These are phyloP conservation scores for Ciconia maguari DNA, from an alignment of 2,113 vertebrate species.

Conservation along the genomic window DNA sequence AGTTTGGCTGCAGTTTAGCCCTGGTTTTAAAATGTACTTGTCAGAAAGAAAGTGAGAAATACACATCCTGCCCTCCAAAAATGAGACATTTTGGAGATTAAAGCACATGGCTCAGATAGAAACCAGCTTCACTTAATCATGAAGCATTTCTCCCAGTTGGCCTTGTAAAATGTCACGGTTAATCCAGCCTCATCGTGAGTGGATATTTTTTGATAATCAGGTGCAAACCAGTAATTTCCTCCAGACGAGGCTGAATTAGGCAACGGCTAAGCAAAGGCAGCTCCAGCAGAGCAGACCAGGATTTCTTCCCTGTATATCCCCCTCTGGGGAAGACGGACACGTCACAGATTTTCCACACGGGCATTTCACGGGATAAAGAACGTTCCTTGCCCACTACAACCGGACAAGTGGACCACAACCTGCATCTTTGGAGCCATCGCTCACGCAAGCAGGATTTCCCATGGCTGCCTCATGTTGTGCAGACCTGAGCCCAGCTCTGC, in stretches of 20 bases:
- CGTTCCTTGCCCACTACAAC: neutral
- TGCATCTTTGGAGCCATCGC: neutral
- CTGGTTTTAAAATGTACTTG: neutral
- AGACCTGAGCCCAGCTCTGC: neutral
- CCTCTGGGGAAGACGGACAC: neutral
- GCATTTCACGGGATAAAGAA: neutral
- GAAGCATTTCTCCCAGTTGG: constrained; percentile 6
- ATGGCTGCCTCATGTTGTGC: neutral
- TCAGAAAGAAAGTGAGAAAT: neutral
- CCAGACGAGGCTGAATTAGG: neutral
- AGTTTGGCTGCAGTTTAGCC: neutral
- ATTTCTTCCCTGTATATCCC: neutral
- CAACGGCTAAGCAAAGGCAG: neutral
- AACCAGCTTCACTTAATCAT: neutral
- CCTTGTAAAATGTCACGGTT: constrained; percentile 23
- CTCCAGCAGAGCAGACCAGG: neutral
- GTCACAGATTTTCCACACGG: neutral
- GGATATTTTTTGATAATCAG: constrained; percentile 29
- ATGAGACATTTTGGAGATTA: neutral
- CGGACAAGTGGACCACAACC: neutral
- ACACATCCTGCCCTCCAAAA: neutral
- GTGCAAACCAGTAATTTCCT: constrained; percentile 33
- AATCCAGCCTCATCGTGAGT: neutral
- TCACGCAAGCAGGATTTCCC: neutral
- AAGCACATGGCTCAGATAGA: neutral